phyloP scores from a whole-genome alignment of 2,888 invertebrate genomes.

The Philopedon plagiatum region DNA sequence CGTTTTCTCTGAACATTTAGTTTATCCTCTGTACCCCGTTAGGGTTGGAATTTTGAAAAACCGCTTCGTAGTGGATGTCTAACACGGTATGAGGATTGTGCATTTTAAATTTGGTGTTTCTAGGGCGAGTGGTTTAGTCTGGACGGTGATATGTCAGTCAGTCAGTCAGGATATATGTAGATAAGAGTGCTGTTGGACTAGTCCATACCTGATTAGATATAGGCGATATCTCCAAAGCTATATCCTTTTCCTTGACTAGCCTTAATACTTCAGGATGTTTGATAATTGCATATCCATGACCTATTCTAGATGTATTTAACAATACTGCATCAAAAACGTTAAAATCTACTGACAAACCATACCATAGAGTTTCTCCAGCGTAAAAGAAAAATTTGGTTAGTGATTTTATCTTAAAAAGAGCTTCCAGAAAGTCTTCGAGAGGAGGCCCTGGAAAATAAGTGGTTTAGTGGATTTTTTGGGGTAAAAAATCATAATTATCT shows the following conservation, averaged over 20 bases:
- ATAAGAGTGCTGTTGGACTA: too few species aligned
- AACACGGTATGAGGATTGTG: too few species aligned
- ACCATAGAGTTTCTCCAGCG: conserved; percentile 84
- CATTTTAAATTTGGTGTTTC: too few species aligned
- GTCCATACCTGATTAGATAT: conserved; percentile 79
- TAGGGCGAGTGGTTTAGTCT: too few species aligned
- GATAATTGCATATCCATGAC: conserved; percentile 81
- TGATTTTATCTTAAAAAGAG: conserved; percentile 52
- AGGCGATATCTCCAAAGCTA: conserved; percentile 83
- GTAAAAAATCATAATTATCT: too few species aligned
- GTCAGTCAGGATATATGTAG: too few species aligned
- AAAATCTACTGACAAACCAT: conserved; percentile 76
- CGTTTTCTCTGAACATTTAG: too few species aligned
- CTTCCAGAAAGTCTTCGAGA: conserved; percentile 73
- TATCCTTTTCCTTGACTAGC: conserved; percentile 72
- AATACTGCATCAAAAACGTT: conserved; percentile 84
- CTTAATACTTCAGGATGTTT: conserved; percentile 80
- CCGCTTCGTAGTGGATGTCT: too few species aligned
- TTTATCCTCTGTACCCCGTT: too few species aligned
- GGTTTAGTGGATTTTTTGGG: too few species aligned
- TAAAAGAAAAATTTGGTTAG: conserved; percentile 62
- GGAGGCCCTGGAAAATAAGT: conserved; percentile 69
- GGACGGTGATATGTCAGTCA: too few species aligned
- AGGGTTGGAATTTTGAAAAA: too few species aligned
- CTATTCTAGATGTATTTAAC: conserved; percentile 81